A percentile compares a stretch with the other conserved stretches of the same genome.
Conservation (phyloP, 2,888 invertebrate genomes). For the Eupeodes latifasciatus region DNA sequence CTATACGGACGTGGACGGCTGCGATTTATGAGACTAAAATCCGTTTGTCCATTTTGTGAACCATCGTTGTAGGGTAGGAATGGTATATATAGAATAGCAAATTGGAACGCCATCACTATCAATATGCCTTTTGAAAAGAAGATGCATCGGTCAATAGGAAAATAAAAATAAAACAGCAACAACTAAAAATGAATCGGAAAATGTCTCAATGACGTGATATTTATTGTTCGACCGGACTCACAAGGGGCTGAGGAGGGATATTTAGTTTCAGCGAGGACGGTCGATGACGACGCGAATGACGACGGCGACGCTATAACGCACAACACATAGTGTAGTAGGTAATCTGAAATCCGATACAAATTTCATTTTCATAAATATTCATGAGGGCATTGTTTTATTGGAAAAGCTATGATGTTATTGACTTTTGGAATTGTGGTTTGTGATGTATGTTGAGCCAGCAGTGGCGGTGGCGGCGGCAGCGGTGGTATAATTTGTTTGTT, state of each 20-base stretch:
- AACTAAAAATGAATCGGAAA: constrained; percentile 62
- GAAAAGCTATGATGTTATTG: constrained; percentile 72
- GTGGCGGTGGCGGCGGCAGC: neutral
- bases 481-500: neutral
- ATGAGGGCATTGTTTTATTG: constrained; percentile 66
- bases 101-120: constrained; percentile 30
- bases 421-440: constrained; percentile 59
- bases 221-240: constrained; percentile 13
- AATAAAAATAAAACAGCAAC: constrained; percentile 1
- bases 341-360: constrained; percentile 57
- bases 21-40: constrained; percentile 60
- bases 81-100: constrained; percentile 1
- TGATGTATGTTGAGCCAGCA: neutral
- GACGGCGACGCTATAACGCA: constrained; percentile 12
- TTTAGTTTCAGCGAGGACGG: too few relatives aligned
- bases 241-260: too few relatives aligned
- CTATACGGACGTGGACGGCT: neutral
- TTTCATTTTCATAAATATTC: constrained; percentile 76
- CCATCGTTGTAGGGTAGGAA: neutral
- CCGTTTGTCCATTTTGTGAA: constrained; percentile 44
- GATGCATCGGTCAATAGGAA: constrained; percentile 8
- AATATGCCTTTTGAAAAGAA: constrained; percentile 28
- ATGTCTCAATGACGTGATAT: constrained; percentile 73
- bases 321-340: neutral
- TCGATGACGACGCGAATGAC: neutral